phyloP scores from a whole-genome alignment of 1,140 invertebrate species.

The Pachypsylla venusta region DNA sequence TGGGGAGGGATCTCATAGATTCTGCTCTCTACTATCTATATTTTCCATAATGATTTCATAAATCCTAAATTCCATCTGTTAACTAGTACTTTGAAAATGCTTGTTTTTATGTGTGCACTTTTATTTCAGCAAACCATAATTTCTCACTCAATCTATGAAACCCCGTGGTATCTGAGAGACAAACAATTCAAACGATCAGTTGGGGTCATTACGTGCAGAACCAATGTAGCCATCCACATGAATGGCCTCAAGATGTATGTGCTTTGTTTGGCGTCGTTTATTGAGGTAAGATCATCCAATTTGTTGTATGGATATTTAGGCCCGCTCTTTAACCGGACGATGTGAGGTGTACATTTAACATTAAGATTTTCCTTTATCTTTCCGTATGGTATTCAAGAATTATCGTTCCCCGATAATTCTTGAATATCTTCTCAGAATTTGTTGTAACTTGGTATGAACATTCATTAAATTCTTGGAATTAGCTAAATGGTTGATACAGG shows the following conservation, averaged over 20 bases:
- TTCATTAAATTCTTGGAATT: too few species aligned
- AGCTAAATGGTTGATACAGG: too few species aligned
- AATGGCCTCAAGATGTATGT: constrained; percentile 7
- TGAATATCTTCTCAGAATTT: neutral
- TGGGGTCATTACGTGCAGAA: neutral
- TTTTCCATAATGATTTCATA: too few species aligned
- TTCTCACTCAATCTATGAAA: neutral
- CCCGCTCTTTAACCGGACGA: neutral
- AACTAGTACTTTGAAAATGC: too few species aligned
- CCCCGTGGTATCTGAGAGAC: constrained; percentile 1
- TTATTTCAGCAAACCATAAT: constrained; percentile 1
- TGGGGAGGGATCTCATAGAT: too few species aligned
- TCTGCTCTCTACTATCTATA: too few species aligned
- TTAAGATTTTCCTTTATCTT: neutral
- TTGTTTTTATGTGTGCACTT: too few species aligned
- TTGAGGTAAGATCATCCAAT: constrained; percentile 4
- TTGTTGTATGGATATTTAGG: too few species aligned
- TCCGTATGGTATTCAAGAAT: neutral
- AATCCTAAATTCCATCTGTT: too few species aligned
- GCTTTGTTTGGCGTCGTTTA: neutral
- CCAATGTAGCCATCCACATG: neutral
- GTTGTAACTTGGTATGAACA: neutral
- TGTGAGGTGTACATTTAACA: neutral
- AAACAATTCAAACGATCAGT: neutral
- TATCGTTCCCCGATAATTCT: neutral